A percentile compares a stretch with the other conserved stretches of the same genome.
Evolutionary conservation across 2,888 invertebrate genomes (phyloP).

Genomic region (Branchinecta sandiegonensis): DNA sequence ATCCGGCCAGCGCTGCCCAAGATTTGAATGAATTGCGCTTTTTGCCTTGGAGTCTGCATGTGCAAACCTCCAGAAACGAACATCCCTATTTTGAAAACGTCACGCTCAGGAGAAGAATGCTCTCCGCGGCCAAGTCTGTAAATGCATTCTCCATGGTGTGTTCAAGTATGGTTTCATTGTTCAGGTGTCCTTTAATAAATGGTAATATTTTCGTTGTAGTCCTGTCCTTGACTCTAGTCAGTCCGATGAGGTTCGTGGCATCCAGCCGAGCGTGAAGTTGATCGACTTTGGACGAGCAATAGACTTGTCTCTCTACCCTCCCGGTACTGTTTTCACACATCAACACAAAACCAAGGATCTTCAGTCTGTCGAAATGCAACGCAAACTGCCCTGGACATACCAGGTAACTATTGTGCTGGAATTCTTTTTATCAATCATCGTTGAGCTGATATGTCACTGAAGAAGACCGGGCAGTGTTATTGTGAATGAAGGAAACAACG

Average conservation of each 20-base stretch:
- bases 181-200: neutral
- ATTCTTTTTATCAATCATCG: neutral
- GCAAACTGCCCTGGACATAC: constrained; percentile 2
- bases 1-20: no score
- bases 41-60: no score
- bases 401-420: neutral
- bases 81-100: no score
- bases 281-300: constrained; percentile 92
- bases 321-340: constrained; percentile 40
- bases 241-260: constrained; percentile 29
- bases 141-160: no score
- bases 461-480: no score
- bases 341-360: neutral
- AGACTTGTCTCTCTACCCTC: constrained; percentile 71
- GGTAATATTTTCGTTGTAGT: constrained; percentile 24
- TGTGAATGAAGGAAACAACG: no score
- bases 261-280: constrained; percentile 53
- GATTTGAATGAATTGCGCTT: no score
- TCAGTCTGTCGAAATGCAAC: neutral
- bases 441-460: no score
- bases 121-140: no score
- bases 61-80: no score
- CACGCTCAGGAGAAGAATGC: no score
- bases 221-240: constrained; percentile 48
- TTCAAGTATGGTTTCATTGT: no score